A percentile compares a stretch with the other conserved stretches of the same genome.
These are phyloP conservation scores for Aromia moschata DNA, from an alignment of 2,888 invertebrate genomes.

Conservation along the genomic window DNA sequence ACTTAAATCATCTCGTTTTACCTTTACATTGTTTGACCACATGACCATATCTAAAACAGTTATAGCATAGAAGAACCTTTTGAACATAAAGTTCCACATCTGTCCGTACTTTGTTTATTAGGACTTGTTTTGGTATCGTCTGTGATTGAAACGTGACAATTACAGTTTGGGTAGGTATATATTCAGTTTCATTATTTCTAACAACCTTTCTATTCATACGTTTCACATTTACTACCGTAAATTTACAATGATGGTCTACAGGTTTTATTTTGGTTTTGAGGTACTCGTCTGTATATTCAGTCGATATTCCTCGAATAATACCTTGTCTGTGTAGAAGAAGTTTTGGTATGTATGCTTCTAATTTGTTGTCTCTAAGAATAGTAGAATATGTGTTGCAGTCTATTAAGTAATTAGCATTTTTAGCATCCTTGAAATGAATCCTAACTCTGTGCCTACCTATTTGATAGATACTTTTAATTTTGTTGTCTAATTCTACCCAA, in stretches of 20 bases:
- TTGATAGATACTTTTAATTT: neutral
- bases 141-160: slow-evolving; percentile 11
- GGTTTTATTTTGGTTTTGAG: slow-evolving; percentile 10
- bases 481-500: neutral
- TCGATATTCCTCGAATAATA: neutral
- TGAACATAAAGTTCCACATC: slow-evolving; percentile 4
- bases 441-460: neutral
- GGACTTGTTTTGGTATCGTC: slow-evolving; percentile 1
- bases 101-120: neutral
- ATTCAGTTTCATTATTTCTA: slow-evolving; percentile 1
- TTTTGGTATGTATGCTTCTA: too few species aligned
- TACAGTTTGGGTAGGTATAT: slow-evolving; percentile 1
- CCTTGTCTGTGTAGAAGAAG: slow-evolving; percentile 3
- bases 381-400: too few species aligned
- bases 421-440: neutral
- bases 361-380: too few species aligned
- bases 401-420: slow-evolving; percentile 1
- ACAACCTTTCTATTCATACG: slow-evolving; percentile 2
- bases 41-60: slow-evolving; percentile 20
- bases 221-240: slow-evolving; percentile 6
- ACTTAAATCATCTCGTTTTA: slow-evolving; percentile 9
- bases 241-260: slow-evolving; percentile 5
- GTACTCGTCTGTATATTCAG: neutral
- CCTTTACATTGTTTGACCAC: slow-evolving; percentile 12
- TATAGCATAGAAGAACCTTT: too few species aligned